Percentiles rank a stretch among this genome's conserved stretches.
Evolutionary conservation across 1,140 invertebrate genomes (phyloP).

Genomic region (Cardiocondyla obscurior): DNA sequence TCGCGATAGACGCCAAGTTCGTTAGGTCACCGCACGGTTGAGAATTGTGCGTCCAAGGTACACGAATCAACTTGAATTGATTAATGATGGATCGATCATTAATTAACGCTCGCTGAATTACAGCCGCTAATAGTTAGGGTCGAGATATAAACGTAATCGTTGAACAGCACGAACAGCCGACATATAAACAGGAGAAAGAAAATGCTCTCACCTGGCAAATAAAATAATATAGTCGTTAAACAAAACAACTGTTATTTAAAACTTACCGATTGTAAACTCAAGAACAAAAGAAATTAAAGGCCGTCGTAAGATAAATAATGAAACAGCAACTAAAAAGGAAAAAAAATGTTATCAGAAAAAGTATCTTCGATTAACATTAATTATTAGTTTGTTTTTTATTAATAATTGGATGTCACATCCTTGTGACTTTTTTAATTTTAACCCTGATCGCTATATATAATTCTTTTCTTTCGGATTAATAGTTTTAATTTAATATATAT

Average conservation of each 20-base stretch:
- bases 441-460: background rate
- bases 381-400: background rate
- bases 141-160: no score
- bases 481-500: background rate
- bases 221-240: background rate
- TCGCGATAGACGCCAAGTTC: background rate
- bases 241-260: no score
- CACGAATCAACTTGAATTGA: slow-evolving; percentile 2
- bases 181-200: background rate
- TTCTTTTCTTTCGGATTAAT: background rate
- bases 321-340: background rate
- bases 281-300: background rate
- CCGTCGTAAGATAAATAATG: background rate
- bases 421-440: background rate
- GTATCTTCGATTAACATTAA: background rate
- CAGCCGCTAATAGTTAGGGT: background rate
- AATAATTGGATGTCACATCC: background rate
- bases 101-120: background rate
- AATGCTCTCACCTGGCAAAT: background rate
- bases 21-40: slow-evolving; percentile 3
- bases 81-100: background rate
- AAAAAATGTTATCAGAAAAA: background rate
- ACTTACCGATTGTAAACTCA: background rate
- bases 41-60: background rate
- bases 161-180: no score